Base-by-base conservation (phyloP, 2,888 invertebrate genomes). In the Agriopis aurantiaria region DNA sequence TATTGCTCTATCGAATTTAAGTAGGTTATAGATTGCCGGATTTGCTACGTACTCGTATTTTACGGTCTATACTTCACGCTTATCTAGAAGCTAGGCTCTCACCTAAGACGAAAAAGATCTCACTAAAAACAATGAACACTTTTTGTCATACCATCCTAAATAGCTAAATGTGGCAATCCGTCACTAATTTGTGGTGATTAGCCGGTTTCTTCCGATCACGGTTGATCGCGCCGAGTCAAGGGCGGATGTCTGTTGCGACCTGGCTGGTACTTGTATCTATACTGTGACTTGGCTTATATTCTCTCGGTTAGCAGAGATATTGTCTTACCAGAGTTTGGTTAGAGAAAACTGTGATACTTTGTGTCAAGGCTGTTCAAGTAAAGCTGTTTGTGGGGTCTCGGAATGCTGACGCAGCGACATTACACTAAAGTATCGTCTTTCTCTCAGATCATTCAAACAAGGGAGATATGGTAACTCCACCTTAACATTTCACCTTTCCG, bases 121-220 rank as follows among this genome's bases (percentile, higher is more conserved):
- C 56, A 52, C n/a, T 52, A 41, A 48, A 48, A 45, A 40, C 55
- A 63, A 60, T 59, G 53, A 55, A 48, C 52, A 45, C 10, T 72
- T 73, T 75, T 71, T 58, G 14, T 10, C 33, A 46, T 43, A 43
- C n/a, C 9, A 40, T 60, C 55, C 69, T 48, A 65, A 65, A 69
- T 69, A 65, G 43, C 51, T 65, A 75, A 78, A 78, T 68, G 72
- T 75, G 69, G 78, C 82, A 82, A 84, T 73, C 80, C 74, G 79
- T 87, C 82, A 82, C 89, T 79, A 88, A 89, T 87, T 23, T 77
- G 77, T 69, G 77, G 75, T 89, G 87, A 90, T 91, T 87, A 85
- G 75, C 69, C 77, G 76, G 82, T 81, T 79, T 81, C 84, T 88
- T 86, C 84, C 85, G 82, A 81, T 80, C 84, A 83, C 81, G 85